Percentiles rank a stretch among this genome's conserved stretches.
Evolutionary conservation across 1,140 invertebrate species (phyloP).

Genomic region (Pseudomyrmex concolor): DNA sequence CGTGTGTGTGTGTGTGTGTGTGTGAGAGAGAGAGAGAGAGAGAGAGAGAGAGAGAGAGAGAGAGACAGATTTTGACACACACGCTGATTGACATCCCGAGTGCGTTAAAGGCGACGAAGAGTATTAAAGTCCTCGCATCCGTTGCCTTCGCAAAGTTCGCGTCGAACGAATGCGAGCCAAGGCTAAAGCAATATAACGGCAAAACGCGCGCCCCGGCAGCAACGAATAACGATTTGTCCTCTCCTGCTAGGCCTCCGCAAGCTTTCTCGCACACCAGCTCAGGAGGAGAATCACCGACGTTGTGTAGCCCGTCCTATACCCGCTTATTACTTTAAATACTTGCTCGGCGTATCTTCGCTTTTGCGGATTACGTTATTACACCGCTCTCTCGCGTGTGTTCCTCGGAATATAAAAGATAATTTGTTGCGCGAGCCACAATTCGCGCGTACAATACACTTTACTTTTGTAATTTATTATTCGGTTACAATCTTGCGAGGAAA

Average conservation of each 20-base stretch:
- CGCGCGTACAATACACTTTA: constrained; percentile 2
- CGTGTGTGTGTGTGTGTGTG: too few relatives aligned
- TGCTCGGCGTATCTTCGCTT: neutral
- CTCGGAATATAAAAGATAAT: constrained; percentile 36
- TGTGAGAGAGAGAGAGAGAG: too few relatives aligned
- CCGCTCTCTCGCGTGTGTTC: constrained; percentile 7
- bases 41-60: too few relatives aligned
- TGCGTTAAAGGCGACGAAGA: constrained; percentile 9
- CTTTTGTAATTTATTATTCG: constrained; percentile 32
- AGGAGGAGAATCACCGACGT: neutral
- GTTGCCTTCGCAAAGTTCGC: constrained; percentile 33
- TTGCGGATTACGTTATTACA: constrained; percentile 36
- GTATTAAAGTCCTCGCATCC: constrained; percentile 20
- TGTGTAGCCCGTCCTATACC: neutral
- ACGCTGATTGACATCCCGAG: neutral
- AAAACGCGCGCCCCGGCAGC: constrained; percentile 29
- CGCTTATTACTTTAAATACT: constrained; percentile 51
- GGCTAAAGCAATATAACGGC: constrained; percentile 56
- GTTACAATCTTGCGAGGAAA: neutral
- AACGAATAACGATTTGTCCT: constrained; percentile 50
- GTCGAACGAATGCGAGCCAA: constrained; percentile 44
- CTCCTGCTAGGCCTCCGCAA: constrained; percentile 25
- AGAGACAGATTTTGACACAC: neutral
- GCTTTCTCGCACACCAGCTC: constrained; percentile 21
- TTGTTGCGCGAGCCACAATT: neutral